A percentile compares a stretch with the other conserved stretches of the same genome.
These are phyloP conservation scores for Lepus oiostolus DNA, from an alignment of 2,797 vertebrate genomes.

Conservation along the genomic window DNA sequence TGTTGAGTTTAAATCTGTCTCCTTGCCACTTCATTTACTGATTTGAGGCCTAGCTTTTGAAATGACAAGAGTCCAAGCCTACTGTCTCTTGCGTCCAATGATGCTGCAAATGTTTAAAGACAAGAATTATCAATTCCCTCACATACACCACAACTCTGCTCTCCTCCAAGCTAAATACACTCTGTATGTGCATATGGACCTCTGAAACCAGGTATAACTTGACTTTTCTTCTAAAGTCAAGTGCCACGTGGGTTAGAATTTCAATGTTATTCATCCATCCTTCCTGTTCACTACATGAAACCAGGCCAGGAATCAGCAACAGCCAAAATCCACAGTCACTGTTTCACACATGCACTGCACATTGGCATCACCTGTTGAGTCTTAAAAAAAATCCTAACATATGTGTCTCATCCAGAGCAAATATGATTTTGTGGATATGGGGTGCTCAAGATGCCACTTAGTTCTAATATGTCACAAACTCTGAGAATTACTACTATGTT, in stretches of 20 bases:
- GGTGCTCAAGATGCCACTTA: background rate
- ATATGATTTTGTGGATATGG: background rate
- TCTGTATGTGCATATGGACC: background rate
- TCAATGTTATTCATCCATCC: background rate
- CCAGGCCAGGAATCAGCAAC: background rate
- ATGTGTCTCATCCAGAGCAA: background rate
- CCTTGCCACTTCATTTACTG: background rate
- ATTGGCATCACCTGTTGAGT: background rate
- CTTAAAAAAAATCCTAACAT: background rate
- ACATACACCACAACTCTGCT: background rate
- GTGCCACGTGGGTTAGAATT: background rate
- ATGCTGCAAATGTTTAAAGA: background rate
- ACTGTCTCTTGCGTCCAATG: background rate
- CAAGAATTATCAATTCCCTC: background rate
- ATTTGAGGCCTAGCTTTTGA: constrained; percentile 4
- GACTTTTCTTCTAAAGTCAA: background rate
- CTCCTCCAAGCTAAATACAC: background rate
- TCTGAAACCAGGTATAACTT: background rate
- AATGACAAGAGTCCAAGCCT: background rate
- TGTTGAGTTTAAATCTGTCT: constrained; percentile 24
- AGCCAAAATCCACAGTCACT: background rate
- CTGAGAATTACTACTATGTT: background rate
- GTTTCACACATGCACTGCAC: background rate
- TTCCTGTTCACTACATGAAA: background rate
- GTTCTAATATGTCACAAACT: background rate